A percentile compares a stretch with the other conserved stretches of the same genome.
Evolutionary conservation across 2,888 invertebrate genomes (phyloP).

Genomic region (Nudaria mundana): DNA sequence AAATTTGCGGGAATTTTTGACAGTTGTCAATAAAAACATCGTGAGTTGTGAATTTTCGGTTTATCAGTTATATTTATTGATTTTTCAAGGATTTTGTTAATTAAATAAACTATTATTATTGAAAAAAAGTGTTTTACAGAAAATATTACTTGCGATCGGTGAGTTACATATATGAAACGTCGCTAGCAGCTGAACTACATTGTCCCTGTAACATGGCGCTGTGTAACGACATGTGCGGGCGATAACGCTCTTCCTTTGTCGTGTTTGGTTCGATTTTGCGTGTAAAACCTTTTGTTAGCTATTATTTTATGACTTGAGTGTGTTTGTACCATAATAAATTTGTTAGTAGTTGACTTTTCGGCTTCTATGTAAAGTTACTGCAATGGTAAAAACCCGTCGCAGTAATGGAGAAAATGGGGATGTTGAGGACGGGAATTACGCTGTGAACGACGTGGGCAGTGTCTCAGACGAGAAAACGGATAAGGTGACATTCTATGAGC

Average conservation of each 20-base stretch:
- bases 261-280: slow-evolving; percentile 53
- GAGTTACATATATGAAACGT: slow-evolving; percentile 50
- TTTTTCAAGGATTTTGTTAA: slow-evolving; percentile 28
- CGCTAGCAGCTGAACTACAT: slow-evolving; percentile 42
- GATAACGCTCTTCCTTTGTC: slow-evolving; percentile 70
- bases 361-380: slow-evolving; percentile 60
- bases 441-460: slow-evolving; percentile 72
- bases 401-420: slow-evolving; percentile 79
- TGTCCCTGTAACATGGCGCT: slow-evolving; percentile 73
- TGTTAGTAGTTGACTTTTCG: slow-evolving; percentile 56
- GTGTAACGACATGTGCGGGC: slow-evolving; percentile 71
- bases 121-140: slow-evolving; percentile 27
- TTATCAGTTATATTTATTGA: slow-evolving; percentile 37
- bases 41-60: slow-evolving; percentile 50
- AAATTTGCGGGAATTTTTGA: slow-evolving; percentile 75
- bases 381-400: slow-evolving; percentile 81
- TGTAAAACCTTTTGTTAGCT: slow-evolving; percentile 38
- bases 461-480: slow-evolving; percentile 78
- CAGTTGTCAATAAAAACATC: slow-evolving; percentile 77
- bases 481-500: slow-evolving; percentile 69
- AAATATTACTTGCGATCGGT: slow-evolving; percentile 52
- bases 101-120: slow-evolving; percentile 23
- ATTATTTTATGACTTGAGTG: slow-evolving; percentile 45
- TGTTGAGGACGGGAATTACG: slow-evolving; percentile 73
- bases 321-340: slow-evolving; percentile 47